Conservation (phyloP, 2,888 invertebrate genomes). For the Lingula anatina region DNA sequence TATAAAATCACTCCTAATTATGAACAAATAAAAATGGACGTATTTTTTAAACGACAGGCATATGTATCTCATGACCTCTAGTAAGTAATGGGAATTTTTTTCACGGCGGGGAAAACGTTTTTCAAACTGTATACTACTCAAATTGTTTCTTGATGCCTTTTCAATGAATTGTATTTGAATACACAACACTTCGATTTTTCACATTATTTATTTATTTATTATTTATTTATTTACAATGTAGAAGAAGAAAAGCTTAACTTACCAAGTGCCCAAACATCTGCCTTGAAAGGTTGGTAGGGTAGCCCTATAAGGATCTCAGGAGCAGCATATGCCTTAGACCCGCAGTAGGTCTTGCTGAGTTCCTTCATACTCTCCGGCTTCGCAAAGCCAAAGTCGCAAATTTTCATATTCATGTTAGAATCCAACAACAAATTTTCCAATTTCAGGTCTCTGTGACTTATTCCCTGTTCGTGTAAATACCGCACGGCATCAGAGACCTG, state of each 20-base stretch:
- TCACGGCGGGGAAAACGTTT: no score
- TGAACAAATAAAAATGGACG: no score
- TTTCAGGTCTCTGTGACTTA: conserved; percentile 56
- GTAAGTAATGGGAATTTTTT: no score
- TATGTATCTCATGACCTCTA: no score
- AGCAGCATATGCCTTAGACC: conserved; percentile 55
- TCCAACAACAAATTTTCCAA: conserved; percentile 56
- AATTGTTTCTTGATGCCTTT: no score
- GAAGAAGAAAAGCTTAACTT: no score
- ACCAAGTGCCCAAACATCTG: conserved; percentile 55
- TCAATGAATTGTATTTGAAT: no score
- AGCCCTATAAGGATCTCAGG: conserved; percentile 54
- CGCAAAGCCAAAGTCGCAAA: conserved; percentile 55
- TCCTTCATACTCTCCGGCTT: conserved; percentile 35
- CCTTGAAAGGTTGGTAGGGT: conserved; percentile 54
- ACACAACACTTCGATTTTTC: no score
- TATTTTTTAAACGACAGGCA: no score
- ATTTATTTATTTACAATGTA: no score
- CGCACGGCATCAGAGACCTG: conserved; percentile 48
- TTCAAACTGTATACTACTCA: no score
- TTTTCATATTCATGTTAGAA: conserved; percentile 49
- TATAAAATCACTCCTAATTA: conserved; percentile 55
- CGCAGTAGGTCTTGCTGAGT: conserved; percentile 55
- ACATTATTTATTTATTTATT: no score
- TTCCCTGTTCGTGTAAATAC: conserved; percentile 51